Conservation (phyloP, 2,888 invertebrate genomes). For the Blastobasis lacticolella region DNA sequence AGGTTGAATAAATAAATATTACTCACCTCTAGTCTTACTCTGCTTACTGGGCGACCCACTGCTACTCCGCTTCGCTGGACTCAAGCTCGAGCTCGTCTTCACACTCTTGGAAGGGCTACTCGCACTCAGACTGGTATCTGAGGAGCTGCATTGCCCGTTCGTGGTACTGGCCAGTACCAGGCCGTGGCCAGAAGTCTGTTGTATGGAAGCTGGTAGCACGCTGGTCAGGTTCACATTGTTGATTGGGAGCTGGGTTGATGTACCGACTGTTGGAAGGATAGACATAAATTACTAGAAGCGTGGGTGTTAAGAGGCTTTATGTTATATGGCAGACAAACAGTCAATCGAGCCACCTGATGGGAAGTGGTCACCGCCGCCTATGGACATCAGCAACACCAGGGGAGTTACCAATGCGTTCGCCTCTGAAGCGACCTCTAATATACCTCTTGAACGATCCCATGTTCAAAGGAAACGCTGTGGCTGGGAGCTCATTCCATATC, state of each 20-base stretch:
- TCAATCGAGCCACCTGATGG: no score
- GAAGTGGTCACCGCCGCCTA: no score
- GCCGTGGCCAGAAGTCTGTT: slow-evolving; percentile 46
- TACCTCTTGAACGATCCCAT: no score
- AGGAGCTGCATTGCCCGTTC: slow-evolving; percentile 66
- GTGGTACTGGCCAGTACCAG: slow-evolving; percentile 45
- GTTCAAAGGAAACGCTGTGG: no score
- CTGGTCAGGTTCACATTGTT: slow-evolving; percentile 58
- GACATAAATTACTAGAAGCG: no score
- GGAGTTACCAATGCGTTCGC: no score
- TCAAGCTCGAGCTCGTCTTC: slow-evolving; percentile 88
- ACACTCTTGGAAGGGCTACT: slow-evolving; percentile 90
- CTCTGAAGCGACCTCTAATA: no score
- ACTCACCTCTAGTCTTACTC: slow-evolving; percentile 85
- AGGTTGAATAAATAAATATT: no score
- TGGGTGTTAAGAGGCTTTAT: no score
- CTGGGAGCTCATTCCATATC: no score
- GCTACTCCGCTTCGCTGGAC: slow-evolving; percentile 87
- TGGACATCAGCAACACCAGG: no score
- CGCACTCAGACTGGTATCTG: slow-evolving; percentile 76
- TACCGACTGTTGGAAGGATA: slow-evolving; percentile 23
- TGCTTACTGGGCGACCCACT: slow-evolving; percentile 87
- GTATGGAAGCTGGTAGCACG: slow-evolving; percentile 45
- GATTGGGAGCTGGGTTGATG: slow-evolving; percentile 44
- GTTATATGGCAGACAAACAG: no score